Evolutionary conservation across 2,888 invertebrate genomes (phyloP).

Genomic region (Micropterix aruncella): DNA sequence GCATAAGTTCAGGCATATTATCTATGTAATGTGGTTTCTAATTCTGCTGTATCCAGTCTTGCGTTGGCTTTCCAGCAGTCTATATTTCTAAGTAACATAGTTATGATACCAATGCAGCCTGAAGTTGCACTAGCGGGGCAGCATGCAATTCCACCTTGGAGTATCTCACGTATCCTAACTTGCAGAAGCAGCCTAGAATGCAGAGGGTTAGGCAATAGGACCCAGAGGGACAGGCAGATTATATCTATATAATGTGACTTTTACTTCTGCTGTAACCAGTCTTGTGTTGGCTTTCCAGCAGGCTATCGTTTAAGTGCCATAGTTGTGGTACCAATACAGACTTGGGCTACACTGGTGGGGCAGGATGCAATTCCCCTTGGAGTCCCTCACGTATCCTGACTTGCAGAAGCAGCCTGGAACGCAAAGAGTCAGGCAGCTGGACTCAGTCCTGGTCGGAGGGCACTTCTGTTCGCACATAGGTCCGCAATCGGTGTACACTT

Average conservation of each 20-base stretch:
- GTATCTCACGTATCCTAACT: conserved; percentile 9
- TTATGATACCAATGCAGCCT: background rate
- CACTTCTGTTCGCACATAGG: background rate
- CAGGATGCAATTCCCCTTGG: conserved; percentile 20
- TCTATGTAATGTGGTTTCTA: too few relatives aligned
- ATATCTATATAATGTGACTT: too few relatives aligned
- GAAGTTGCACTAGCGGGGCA: conserved; percentile 16
- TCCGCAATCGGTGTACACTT: conserved; percentile 1
- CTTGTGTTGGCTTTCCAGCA: too few relatives aligned
- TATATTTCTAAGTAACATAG: too few relatives aligned
- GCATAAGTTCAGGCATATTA: too few relatives aligned
- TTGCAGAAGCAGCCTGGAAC: conserved; percentile 7
- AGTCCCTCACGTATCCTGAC: conserved; percentile 9
- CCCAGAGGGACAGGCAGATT: too few relatives aligned
- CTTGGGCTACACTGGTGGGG: conserved; percentile 16
- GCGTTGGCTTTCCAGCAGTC: too few relatives aligned
- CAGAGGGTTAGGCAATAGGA: conserved; percentile 3
- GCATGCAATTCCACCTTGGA: conserved; percentile 21
- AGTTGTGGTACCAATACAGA: background rate
- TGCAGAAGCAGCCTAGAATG: conserved; percentile 6
- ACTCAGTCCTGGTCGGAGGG: background rate
- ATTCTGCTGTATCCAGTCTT: too few relatives aligned
- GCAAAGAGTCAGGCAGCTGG: conserved; percentile 3
- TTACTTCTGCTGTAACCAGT: too few relatives aligned
- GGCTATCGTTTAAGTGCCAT: too few relatives aligned